A percentile compares a stretch with the other conserved stretches of the same genome.
Conservation (phyloP, 2,113 vertebrate species). For the Lepus americanus region DNA sequence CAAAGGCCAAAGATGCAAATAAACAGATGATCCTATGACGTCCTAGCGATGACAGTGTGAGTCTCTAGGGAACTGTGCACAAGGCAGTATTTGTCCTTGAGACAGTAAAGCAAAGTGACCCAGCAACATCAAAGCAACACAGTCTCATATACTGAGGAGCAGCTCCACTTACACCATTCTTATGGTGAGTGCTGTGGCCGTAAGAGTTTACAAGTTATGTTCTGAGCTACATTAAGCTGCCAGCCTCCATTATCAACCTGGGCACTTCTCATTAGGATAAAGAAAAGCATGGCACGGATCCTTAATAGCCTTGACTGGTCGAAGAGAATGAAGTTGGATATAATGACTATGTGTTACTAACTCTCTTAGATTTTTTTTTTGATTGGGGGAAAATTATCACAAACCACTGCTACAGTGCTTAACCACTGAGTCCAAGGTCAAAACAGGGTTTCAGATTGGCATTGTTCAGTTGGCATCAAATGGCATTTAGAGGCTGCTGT, state of each 20-base stretch:
- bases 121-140: slow-evolving; percentile 38
- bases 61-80: slow-evolving; percentile 13
- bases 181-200: background rate
- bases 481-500: background rate
- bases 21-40: background rate
- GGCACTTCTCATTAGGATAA: slow-evolving; percentile 70
- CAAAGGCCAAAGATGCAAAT: background rate
- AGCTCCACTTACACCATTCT: slow-evolving; percentile 33
- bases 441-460: slow-evolving; percentile 34
- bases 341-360: slow-evolving; percentile 77
- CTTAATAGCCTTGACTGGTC: slow-evolving; percentile 77
- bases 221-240: slow-evolving; percentile 72
- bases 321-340: slow-evolving; percentile 75
- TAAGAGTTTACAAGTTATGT: slow-evolving; percentile 72
- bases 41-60: slow-evolving; percentile 19
- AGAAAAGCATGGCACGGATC: slow-evolving; percentile 61
- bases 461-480: background rate
- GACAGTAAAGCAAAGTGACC: background rate
- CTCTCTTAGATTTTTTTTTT: slow-evolving; percentile 56
- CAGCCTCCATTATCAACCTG: slow-evolving; percentile 75
- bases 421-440: background rate
- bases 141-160: slow-evolving; percentile 11
- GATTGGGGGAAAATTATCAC: slow-evolving; percentile 73
- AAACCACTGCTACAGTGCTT: background rate
- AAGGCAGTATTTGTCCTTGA: slow-evolving; percentile 29